Base-by-base conservation (phyloP, 1,140 invertebrate genomes). In the Drosophila lini region DNA sequence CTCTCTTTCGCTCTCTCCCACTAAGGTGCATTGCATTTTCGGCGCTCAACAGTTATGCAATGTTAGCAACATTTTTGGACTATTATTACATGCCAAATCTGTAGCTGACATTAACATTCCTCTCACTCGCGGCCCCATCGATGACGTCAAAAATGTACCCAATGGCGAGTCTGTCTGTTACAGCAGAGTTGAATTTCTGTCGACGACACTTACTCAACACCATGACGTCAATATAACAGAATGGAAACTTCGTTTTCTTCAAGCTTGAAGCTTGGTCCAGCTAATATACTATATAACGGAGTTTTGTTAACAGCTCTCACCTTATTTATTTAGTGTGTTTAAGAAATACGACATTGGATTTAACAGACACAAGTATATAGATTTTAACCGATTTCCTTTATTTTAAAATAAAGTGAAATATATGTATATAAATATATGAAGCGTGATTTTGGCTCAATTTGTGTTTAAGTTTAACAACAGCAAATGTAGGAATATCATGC, bases 21-120 rank as follows among this genome's bases (percentile, higher is more conserved):
- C 42, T 10, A 34, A 42, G 15, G 45, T 65, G 8, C 50, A 31
- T 44, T 80, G 73, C 81, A 80, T 64, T 71, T 64, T 28, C 13
- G 19, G 44, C 58, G 73, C 61, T 81, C 79, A 76, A 85, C 84
- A 89, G 68, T 89, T 89, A 83, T 83, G 84, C 80, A 86, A 86
- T 83, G 75, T 73, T 71, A 86, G 47, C 32, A 34, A 60, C 40
- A 62, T 68, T 60, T 40, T 28, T 31, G 44, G 60, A 59, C 61
- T 67, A 79, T 65, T 69, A 59, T 65, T 69, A 59, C 32, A 42
- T 32, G 28, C 10, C 22, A 34, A 45, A n/a, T 61, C 48, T 76
- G 63, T 19, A 28, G 9, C 19, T 59, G 64, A 44, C 65, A 71
- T 41, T 58, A 75, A 65, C 70, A 82, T 64, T 73, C 58, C 40